phyloP scores from a whole-genome alignment of 2,797 vertebrate species.

The Cirrhinus mrigala region DNA sequence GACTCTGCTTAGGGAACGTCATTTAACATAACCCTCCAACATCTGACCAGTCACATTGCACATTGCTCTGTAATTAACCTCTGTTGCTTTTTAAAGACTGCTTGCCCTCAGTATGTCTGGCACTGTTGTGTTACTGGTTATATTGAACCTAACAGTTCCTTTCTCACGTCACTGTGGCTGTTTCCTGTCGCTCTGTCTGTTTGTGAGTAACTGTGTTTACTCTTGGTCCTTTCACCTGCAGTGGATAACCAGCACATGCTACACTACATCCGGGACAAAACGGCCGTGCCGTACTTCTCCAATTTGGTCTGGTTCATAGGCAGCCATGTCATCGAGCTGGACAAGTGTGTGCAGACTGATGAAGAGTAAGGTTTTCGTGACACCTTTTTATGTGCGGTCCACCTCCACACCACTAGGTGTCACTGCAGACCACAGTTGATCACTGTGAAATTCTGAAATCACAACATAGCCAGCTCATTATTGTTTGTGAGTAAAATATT shows the following conservation, averaged over 20 bases:
- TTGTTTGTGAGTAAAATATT: neutral
- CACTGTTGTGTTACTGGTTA: neutral
- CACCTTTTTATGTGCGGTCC: neutral
- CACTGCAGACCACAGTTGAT: constrained; percentile 49
- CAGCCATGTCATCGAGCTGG: constrained; percentile 96
- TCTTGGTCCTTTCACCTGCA: constrained; percentile 66
- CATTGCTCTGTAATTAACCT: constrained; percentile 7
- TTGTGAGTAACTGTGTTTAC: constrained; percentile 29
- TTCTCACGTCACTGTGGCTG: neutral
- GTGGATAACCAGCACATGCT: constrained; percentile 99
- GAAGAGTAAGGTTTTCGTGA: constrained; percentile 86
- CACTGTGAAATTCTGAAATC: neutral
- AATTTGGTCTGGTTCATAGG: constrained; percentile 99
- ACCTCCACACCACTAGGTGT: constrained; percentile 63
- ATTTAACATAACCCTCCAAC: constrained; percentile 2
- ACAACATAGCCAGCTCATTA: neutral
- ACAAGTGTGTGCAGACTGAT: constrained; percentile 97
- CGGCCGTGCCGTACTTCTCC: constrained; percentile 97
- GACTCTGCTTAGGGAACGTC: neutral
- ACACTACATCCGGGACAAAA: constrained; percentile 98
- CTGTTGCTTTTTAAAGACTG: neutral
- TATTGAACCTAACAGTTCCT: neutral
- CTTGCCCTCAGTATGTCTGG: neutral
- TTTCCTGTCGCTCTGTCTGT: neutral
- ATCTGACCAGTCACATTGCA: constrained; percentile 4